Conservation (phyloP, 2,113 vertebrate genomes). For the Albula goreensis region DNA sequence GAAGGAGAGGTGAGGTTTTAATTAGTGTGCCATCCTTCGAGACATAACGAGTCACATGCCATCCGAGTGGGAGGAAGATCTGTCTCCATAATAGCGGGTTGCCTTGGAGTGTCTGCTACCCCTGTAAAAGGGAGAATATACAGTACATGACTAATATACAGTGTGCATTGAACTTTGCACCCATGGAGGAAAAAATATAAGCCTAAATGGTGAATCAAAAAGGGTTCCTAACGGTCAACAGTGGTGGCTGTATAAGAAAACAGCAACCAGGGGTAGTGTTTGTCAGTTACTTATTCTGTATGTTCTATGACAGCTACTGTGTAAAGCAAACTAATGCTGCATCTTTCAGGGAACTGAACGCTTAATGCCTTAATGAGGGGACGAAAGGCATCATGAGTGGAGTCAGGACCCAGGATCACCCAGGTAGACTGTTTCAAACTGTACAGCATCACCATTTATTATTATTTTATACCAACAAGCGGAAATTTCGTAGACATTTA, state of each 20-base stretch:
- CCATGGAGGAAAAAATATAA: neutral
- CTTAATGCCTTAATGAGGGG: neutral
- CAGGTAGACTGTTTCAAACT: neutral
- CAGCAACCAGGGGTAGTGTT: too few species aligned
- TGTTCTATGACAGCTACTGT: too few species aligned
- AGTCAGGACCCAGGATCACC: neutral
- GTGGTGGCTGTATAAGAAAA: neutral
- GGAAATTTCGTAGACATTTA: neutral
- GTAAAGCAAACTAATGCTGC: too few species aligned
- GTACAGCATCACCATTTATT: neutral
- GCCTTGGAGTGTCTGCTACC: neutral
- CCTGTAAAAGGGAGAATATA: neutral
- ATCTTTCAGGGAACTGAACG: too few species aligned
- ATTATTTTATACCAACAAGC: neutral
- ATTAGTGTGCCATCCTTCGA: slow-evolving; percentile 4
- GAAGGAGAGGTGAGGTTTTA: slow-evolving; percentile 6
- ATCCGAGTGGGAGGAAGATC: slow-evolving; percentile 1
- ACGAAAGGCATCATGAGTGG: neutral
- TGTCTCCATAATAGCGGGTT: neutral
- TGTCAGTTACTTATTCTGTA: too few species aligned
- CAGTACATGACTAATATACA: neutral
- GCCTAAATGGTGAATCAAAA: neutral
- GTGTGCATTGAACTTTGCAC: neutral
- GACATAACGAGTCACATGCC: slow-evolving; percentile 1
- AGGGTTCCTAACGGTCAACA: neutral